Percentiles rank a stretch among this genome's conserved stretches.
These are phyloP conservation scores for Xenopus petersii DNA, from an alignment of 2,797 vertebrate genomes.

Conservation along the genomic window DNA sequence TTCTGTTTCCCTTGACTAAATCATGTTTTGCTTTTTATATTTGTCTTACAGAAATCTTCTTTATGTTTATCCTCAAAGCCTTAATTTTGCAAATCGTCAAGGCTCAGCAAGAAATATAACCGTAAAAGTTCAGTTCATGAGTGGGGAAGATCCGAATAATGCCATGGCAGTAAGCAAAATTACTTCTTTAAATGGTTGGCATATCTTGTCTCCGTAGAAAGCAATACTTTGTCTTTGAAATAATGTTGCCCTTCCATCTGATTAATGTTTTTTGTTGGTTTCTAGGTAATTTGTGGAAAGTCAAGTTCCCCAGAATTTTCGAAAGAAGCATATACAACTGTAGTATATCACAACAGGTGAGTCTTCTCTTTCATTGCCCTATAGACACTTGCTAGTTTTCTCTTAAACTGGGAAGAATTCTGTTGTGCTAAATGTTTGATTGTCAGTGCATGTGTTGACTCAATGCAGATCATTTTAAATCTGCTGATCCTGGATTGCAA, in stretches of 20 bases:
- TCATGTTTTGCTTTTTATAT: conserved; percentile 13
- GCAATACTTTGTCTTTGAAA: neutral
- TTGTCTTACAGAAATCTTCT: conserved; percentile 82
- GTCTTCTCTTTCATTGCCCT: conserved; percentile 1
- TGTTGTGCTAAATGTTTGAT: no score
- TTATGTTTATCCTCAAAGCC: conserved; percentile 93
- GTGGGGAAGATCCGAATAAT: conserved; percentile 91
- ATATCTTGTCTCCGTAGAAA: neutral
- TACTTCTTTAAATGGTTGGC: neutral
- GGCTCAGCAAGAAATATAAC: conserved; percentile 97
- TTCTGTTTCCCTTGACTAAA: neutral
- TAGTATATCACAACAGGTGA: conserved; percentile 97
- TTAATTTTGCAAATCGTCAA: conserved; percentile 97
- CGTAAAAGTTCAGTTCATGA: conserved; percentile 98
- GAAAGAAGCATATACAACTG: conserved; percentile 94
- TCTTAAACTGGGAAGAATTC: no score
- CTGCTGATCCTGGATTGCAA: no score
- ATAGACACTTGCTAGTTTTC: no score
- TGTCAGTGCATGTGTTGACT: no score
- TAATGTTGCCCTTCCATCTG: no score
- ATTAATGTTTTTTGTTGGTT: conserved; percentile 19
- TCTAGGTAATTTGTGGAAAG: conserved; percentile 96
- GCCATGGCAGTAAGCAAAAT: conserved; percentile 84
- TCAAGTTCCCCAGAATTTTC: conserved; percentile 95
- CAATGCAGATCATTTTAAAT: no score